Evolutionary conservation across 2,888 invertebrate genomes (phyloP).

Genomic region (Erebia aethiops): DNA sequence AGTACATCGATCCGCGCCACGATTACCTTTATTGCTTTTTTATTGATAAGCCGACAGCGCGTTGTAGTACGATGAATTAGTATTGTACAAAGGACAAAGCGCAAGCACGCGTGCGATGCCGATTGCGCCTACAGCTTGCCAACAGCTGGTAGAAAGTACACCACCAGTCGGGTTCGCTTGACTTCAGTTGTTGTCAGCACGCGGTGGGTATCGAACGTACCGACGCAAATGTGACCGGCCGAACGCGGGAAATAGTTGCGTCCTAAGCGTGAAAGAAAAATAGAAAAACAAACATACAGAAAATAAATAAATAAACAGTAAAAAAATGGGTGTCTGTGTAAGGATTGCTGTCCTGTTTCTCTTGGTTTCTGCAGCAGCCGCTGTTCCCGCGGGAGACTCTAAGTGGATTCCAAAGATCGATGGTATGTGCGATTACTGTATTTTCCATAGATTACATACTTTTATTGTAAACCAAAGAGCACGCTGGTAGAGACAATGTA

Average conservation of each 20-base stretch:
- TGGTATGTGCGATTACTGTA: slow-evolving; percentile 54
- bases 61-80: background rate
- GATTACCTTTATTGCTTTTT: slow-evolving; percentile 9
- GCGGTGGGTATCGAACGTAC: slow-evolving; percentile 59
- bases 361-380: slow-evolving; percentile 64
- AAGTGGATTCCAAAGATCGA: slow-evolving; percentile 56
- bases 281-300: slow-evolving; percentile 40
- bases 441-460: background rate
- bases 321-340: slow-evolving; percentile 76
- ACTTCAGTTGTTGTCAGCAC: slow-evolving; percentile 68
- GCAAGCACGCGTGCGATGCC: slow-evolving; percentile 47
- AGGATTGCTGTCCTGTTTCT: slow-evolving; percentile 69
- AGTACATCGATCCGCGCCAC: slow-evolving; percentile 4
- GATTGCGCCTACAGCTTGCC: slow-evolving; percentile 57
- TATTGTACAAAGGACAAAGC: slow-evolving; percentile 40
- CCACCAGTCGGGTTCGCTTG: slow-evolving; percentile 48
- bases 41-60: slow-evolving; percentile 14
- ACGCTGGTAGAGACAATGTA: background rate
- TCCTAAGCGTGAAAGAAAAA: slow-evolving; percentile 54
- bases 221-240: slow-evolving; percentile 77
- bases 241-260: slow-evolving; percentile 79
- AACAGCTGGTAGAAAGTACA: slow-evolving; percentile 76
- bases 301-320: slow-evolving; percentile 42
- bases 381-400: slow-evolving; percentile 65
- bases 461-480: background rate